A percentile compares a stretch with the other conserved stretches of the same genome.
Conservation (phyloP, 2,888 invertebrate species). For the Diplazon laetatorius region DNA sequence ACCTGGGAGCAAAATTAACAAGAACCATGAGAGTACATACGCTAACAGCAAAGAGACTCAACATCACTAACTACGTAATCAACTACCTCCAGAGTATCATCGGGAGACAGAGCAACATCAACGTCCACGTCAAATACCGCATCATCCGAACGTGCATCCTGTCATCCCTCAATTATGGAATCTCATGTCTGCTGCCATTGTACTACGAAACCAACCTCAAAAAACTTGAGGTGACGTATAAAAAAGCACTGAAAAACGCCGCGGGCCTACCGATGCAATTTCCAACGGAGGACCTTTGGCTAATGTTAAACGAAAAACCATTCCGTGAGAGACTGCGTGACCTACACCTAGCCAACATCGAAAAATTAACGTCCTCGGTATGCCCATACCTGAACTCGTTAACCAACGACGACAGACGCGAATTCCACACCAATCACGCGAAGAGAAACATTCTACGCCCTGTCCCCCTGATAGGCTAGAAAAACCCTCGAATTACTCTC, state of each 20-base stretch:
- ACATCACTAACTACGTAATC: constrained; percentile 27
- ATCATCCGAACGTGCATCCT: constrained; percentile 28
- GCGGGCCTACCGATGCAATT: constrained; percentile 4
- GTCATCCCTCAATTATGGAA: constrained; percentile 24
- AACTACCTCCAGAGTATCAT: constrained; percentile 33
- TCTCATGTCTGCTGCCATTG: constrained; percentile 28
- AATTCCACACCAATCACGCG: too few species aligned
- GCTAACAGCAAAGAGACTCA: constrained; percentile 14
- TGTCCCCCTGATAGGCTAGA: constrained; percentile 16
- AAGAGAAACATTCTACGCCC: too few species aligned
- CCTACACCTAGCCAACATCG: too few species aligned
- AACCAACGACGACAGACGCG: too few species aligned
- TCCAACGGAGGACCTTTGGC: too few species aligned
- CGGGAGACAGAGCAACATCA: constrained; percentile 29
- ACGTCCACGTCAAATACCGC: constrained; percentile 19
- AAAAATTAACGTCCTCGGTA: too few species aligned
- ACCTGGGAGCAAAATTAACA: constrained; percentile 17
- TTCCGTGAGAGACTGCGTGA: too few species aligned
- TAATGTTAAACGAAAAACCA: too few species aligned
- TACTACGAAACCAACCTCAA: constrained; percentile 32
- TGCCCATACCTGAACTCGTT: too few species aligned
- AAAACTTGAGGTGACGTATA: constrained; percentile 31
- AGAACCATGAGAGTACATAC: constrained; percentile 26
- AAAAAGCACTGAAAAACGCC: constrained; percentile 24
- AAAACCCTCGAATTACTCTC: too few species aligned